Evolutionary conservation across 2,888 invertebrate species (phyloP).

Genomic region (Drosophila paucipuncta): DNA sequence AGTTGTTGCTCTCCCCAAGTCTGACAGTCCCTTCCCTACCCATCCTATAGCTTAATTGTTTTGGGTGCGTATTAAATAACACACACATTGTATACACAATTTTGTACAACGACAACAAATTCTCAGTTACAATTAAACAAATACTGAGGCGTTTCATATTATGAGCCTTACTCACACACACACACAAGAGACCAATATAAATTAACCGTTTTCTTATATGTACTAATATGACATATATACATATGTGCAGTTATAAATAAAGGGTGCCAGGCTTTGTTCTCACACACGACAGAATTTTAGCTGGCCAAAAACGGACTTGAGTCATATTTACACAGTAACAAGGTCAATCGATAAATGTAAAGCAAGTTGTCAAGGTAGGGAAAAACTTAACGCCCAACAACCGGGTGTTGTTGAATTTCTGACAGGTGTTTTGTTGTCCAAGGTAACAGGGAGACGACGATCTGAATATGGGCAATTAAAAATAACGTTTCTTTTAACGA

Average conservation of each 20-base stretch:
- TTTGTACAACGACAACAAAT: neutral
- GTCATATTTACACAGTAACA: slow-evolving; percentile 75
- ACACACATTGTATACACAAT: neutral
- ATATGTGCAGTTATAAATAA: neutral
- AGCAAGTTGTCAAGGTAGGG: slow-evolving; percentile 70
- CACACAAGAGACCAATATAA: slow-evolving; percentile 39
- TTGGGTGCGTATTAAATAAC: slow-evolving; percentile 28
- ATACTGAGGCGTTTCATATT: slow-evolving; percentile 18
- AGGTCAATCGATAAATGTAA: slow-evolving; percentile 77
- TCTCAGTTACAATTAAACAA: slow-evolving; percentile 32
- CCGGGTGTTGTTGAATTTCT: slow-evolving; percentile 57
- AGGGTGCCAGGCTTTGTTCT: slow-evolving; percentile 18
- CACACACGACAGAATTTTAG: slow-evolving; percentile 40
- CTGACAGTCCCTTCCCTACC: slow-evolving; percentile 1
- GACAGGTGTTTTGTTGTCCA: slow-evolving; percentile 70
- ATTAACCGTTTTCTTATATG: slow-evolving; percentile 12
- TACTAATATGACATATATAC: neutral
- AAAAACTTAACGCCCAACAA: slow-evolving; percentile 63
- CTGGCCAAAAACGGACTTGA: slow-evolving; percentile 44
- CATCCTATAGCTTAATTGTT: neutral
- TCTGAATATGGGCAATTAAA: slow-evolving; percentile 30
- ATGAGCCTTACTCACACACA: slow-evolving; percentile 15
- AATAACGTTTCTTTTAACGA: slow-evolving; percentile 49
- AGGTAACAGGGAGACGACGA: slow-evolving; percentile 53
- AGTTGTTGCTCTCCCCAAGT: slow-evolving; percentile 1